Percentiles rank a stretch among this genome's conserved stretches.
Conservation (phyloP, 1,140 invertebrate species). For the Anoplophora glabripennis region DNA sequence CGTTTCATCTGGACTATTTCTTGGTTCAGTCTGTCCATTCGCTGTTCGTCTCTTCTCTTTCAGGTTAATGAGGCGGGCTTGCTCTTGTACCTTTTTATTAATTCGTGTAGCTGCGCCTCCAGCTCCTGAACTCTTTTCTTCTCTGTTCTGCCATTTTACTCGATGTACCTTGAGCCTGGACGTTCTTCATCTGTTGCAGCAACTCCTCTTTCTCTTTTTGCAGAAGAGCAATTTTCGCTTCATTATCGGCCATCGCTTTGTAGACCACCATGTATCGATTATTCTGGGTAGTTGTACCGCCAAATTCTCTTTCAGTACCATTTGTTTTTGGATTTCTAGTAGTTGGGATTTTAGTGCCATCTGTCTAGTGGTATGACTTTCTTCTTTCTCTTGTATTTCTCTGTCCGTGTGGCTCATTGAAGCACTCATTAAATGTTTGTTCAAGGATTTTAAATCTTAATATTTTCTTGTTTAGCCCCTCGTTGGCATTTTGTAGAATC, state of each 20-base stretch:
- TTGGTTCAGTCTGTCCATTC: conserved; percentile 68
- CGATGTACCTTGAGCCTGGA: conserved; percentile 51
- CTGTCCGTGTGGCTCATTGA: conserved; percentile 23
- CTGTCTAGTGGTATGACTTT: conserved; percentile 62
- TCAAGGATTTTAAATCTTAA: conserved; percentile 58
- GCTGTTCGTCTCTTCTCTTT: conserved; percentile 80
- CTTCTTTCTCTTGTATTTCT: conserved; percentile 59
- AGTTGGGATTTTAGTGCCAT: conserved; percentile 60
- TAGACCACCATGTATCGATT: conserved; percentile 59
- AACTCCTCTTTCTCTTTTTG: conserved; percentile 75
- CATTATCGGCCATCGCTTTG: conserved; percentile 62
- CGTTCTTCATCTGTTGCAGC: conserved; percentile 59
- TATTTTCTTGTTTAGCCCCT: conserved; percentile 64
- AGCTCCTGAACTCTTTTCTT: conserved; percentile 73
- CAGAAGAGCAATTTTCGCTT: conserved; percentile 66
- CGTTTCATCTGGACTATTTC: conserved; percentile 81
- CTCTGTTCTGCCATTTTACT: conserved; percentile 67
- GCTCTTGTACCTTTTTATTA: conserved; percentile 60
- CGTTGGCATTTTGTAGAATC: conserved; percentile 61
- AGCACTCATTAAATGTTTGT: conserved; percentile 12
- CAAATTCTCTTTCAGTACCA: conserved; percentile 75
- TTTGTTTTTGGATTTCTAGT: conserved; percentile 67
- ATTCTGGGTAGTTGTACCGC: conserved; percentile 67
- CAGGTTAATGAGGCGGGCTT: conserved; percentile 71
- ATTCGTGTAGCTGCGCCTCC: conserved; percentile 69